phyloP scores from a whole-genome alignment of 2,797 vertebrate genomes.

The Carduelis carduelis region DNA sequence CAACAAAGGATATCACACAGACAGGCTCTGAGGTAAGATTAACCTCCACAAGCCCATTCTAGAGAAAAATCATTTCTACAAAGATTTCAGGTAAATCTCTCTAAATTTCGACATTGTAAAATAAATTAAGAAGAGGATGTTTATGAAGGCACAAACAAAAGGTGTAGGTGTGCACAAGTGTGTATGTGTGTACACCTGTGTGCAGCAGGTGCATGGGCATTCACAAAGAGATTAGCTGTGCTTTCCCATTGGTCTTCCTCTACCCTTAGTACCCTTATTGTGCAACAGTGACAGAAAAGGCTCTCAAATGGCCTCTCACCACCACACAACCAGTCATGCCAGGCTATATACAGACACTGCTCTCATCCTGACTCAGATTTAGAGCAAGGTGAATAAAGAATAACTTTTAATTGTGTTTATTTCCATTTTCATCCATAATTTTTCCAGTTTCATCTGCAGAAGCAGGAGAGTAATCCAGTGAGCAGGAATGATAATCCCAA shows the following conservation, averaged over 20 bases:
- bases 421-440: constrained; percentile 40
- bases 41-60: neutral
- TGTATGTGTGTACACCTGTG: too few species aligned
- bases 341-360: neutral
- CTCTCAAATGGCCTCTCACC: neutral
- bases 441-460: constrained; percentile 35
- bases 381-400: neutral
- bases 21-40: neutral
- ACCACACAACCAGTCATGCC: neutral
- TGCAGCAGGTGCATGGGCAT: neutral
- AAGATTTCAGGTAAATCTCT: neutral
- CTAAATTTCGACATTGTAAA: neutral
- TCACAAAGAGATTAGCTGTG: neutral
- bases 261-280: neutral
- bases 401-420: neutral
- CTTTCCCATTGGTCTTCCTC: neutral
- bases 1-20: neutral
- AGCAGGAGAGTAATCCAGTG: neutral
- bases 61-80: neutral
- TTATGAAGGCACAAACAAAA: neutral
- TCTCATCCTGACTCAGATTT: neutral
- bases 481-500: neutral
- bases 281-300: neutral
- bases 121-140: neutral
- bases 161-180: neutral